Evolutionary conservation across 2,888 invertebrate genomes (phyloP), one percentile per base, ranked within the genome.

Genomic region (Drosophila formosana): DNA sequence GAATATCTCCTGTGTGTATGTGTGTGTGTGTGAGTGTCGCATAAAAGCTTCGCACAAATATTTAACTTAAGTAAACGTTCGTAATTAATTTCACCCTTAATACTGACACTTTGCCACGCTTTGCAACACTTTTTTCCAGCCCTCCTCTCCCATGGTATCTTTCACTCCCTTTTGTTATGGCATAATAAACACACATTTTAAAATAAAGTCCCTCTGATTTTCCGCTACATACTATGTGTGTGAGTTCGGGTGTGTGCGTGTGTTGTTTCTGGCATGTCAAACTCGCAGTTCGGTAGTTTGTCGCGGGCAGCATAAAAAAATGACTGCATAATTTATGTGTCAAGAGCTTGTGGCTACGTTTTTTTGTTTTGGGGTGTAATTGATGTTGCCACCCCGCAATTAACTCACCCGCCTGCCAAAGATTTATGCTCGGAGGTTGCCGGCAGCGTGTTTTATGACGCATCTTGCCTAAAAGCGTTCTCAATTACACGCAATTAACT

Each of bases 141-240:
- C 30, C 23, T 8, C 18, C 53, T 39, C 43, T 34, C 60, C 51
- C 39, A 45, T 28, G 6, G 7, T 11, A 37, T 25, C 23, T 25
- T 25, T 26, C 6, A 41, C 39, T 67, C 18, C 13, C 57, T 53
- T 53, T 57, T 41, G 70, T 72, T 87, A 75, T 83, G 77, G 72
- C 78, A 81, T 80, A 88, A 81, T 88, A 78, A 83, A 88, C 83
- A 83, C 84, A 81, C 87, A 80, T 80, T 83, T 83, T 88, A 75
- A 78, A 86, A 80, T 78, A 80, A 80, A 80, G 75, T 69, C 72
- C 45, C 57, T 41, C 61, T 58, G 62, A 69, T 80, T 79, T 77
- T 50, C 52, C 41, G 47, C 46, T 45, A 37, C 52, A 46, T 55
- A 23, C 23, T 32, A 7, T 18, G 9, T 46, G 13, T 6, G 23